Conservation (phyloP, 2,797 vertebrate species). For the Peromyscus nudipes region DNA sequence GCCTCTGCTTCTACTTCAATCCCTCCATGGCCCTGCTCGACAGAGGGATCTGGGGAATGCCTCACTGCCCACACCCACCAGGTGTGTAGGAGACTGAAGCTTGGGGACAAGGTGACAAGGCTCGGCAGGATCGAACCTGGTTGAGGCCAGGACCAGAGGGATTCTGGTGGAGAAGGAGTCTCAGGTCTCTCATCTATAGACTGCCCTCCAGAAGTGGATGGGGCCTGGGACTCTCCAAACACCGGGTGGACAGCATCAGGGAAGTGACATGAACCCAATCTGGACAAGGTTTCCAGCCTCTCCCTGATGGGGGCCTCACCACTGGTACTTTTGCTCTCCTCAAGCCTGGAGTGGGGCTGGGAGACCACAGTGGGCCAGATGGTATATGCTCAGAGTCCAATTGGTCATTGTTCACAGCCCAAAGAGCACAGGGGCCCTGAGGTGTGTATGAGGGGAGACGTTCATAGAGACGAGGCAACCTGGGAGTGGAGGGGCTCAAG, state of each 20-base stretch:
- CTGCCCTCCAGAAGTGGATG: not conserved
- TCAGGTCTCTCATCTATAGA: not conserved
- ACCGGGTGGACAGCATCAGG: not conserved
- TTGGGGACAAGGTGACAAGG: fast-evolving
- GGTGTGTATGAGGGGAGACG: not conserved
- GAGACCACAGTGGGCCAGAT: not conserved
- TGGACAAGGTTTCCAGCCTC: not conserved
- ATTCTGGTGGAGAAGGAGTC: too few species aligned
- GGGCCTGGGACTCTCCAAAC: not conserved
- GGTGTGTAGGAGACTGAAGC: not conserved
- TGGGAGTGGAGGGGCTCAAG: not conserved
- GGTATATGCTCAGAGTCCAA: not conserved
- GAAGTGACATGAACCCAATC: not conserved
- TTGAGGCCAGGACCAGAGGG: not conserved
- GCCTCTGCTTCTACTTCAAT: not conserved
- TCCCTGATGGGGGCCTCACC: not conserved
- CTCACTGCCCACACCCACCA: not conserved
- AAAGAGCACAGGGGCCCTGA: not conserved
- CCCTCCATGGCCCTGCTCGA: not conserved
- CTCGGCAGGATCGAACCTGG: too few species aligned
- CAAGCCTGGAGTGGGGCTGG: not conserved
- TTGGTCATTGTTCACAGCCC: not conserved
- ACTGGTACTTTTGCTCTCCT: not conserved
- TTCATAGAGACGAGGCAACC: not conserved
- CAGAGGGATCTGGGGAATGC: not conserved